Base-by-base conservation (phyloP, 2,797 vertebrate genomes). In the Nyctalus aviator region DNA sequence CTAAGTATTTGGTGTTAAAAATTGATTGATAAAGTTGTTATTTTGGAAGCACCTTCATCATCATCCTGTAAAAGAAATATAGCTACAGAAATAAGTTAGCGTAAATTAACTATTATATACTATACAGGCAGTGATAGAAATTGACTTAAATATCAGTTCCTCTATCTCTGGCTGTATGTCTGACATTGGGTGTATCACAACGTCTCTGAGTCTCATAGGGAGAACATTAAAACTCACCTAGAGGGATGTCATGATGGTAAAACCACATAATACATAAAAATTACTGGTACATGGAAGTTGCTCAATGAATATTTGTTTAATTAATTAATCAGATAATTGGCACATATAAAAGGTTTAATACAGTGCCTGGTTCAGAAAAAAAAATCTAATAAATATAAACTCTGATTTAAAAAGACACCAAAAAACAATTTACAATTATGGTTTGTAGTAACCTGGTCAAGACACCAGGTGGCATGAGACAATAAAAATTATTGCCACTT, bases 401-500 rank as follows among this genome's bases (percentile, higher is more conserved):
- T 88, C 21, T 53, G 50, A 12, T 62, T 62, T 62, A 62, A 62
- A 30, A 62, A 62, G 25, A 27, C 25, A 59, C 62, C 55, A 72
- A 32, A 13, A 59, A 75, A 79, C 78, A 83, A 62, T 5, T 44
- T 30, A 55, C 30, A 77, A 50, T 50, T 71, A 59, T 6, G 6
- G 2, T 6, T 55, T 96, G 95, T 87, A 97, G 84, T 97, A 87
- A 91, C 91, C 84, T 94, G 21, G 15, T 87, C 32, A 85, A 78
- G 81, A 84, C 94, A 82, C 96, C 84, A 96, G 97, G 89, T 95
- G 97, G 96, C 96, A 78, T 59, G 23, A 96, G 72, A 93, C 48
- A 91, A 95, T 82, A 95, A 96, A 96, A 97, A 87, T 92, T 90
- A 81, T 53, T 84, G 37, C 1, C 66, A 64, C 32, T 75, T 71